phyloP scores from a whole-genome alignment of 1,140 invertebrate genomes.

The Choristoneura fumiferana region DNA sequence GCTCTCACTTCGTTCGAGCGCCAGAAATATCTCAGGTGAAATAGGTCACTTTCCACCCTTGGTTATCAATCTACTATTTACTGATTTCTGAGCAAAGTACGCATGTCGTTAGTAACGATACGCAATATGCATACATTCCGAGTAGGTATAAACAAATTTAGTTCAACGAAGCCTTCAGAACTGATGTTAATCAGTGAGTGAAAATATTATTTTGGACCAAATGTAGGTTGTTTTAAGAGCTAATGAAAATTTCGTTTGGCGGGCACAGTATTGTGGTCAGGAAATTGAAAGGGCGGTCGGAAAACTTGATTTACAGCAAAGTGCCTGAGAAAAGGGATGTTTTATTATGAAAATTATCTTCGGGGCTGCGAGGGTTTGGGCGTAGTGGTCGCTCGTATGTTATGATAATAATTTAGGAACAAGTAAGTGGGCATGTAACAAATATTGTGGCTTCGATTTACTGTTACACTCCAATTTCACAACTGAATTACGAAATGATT shows the following conservation, averaged over 20 bases:
- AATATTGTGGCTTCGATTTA: slow-evolving; percentile 4
- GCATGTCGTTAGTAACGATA: too few relatives aligned
- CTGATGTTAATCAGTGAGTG: slow-evolving; percentile 27
- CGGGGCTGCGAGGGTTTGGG: slow-evolving; percentile 33
- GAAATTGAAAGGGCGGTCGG: slow-evolving; percentile 60
- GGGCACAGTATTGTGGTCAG: slow-evolving; percentile 51
- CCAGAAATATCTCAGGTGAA: too few relatives aligned
- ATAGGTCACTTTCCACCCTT: too few relatives aligned
- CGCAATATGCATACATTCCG: too few relatives aligned
- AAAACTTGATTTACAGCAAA: slow-evolving; percentile 63
- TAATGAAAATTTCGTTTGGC: slow-evolving; percentile 56
- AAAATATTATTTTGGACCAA: slow-evolving; percentile 33
- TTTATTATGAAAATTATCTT: slow-evolving; percentile 66
- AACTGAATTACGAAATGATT: not conserved
- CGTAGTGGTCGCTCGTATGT: slow-evolving; percentile 36
- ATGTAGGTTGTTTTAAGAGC: slow-evolving; percentile 39
- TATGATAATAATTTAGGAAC: slow-evolving; percentile 23
- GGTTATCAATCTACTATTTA: too few relatives aligned
- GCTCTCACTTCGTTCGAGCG: too few relatives aligned
- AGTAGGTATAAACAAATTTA: not conserved
- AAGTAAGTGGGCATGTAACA: slow-evolving; percentile 8
- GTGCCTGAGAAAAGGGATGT: slow-evolving; percentile 58
- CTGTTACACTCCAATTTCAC: not conserved
- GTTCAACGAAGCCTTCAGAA: not conserved
- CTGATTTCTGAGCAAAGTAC: too few relatives aligned